Evolutionary conservation across 1,140 invertebrate genomes (phyloP), one percentile per base, ranked within the genome.

Genomic region (Heliothis virescens): DNA sequence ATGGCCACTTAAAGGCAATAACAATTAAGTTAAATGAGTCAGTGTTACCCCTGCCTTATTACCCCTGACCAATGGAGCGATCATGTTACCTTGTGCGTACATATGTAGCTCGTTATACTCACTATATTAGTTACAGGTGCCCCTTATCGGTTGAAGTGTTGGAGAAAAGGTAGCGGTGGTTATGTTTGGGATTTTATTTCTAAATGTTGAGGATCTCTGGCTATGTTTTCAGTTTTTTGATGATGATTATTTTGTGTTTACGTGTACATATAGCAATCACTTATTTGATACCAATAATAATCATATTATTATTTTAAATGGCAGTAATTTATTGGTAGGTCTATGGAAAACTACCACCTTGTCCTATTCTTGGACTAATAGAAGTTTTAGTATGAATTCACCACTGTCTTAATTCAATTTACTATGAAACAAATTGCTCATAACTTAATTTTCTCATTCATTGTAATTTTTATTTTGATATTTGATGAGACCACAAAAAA

Each of bases 21-120:
- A 76, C 74, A 76, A 63, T 76, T 76, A 34, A 63, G 60, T 50
- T 55, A 65, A 76, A 76, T 76, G 74, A 63, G 60, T 76, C 67
- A 53, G 11, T 21, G 48, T 71, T 53, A 76, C 47, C 21, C 48
- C 18, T 34, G 29, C 57, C 55, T 21, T 74, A 60, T 48, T 74
- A 50, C 47, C n/a, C n/a, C 53, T 50, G 73, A 53, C 59, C 74
- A 76, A 76, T 65, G 74, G n/a, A 1, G 21, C 60, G 60, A 63
- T 76, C 74, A 65, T 63, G 74, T 76, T 76, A 50, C 73, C 52
- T 76, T 76, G 60, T 76, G 65, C 48, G 1, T 7, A 63, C 48
- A 74, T 50, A 16, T 60, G 53, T 60, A 72, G 5, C 21, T 55
- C 18, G 50, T 72, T 72, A 60, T 55, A 12, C 52, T 34, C 15